phyloP scores from a whole-genome alignment of 2,888 invertebrate genomes.

The Sarcophaga carnaria region DNA sequence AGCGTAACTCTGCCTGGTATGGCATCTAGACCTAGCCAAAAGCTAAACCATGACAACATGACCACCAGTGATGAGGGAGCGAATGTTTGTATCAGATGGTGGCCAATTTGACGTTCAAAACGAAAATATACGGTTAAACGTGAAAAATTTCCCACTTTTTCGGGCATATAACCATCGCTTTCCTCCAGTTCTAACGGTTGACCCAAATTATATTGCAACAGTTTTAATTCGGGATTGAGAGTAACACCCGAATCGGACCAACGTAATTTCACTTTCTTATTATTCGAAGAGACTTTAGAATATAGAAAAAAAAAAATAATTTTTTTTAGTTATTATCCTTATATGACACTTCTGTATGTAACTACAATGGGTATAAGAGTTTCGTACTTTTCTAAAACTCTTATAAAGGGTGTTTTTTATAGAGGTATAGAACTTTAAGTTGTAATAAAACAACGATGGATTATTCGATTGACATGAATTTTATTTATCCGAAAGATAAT shows the following conservation, averaged over 20 bases:
- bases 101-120: slow-evolving; percentile 92
- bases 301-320: neutral
- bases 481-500: too few relatives aligned
- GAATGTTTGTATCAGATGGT: slow-evolving; percentile 92
- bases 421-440: too few relatives aligned
- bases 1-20: slow-evolving; percentile 92
- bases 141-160: slow-evolving; percentile 92
- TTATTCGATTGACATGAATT: too few relatives aligned
- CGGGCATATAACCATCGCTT: slow-evolving; percentile 88
- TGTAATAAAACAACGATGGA: too few relatives aligned
- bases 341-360: too few relatives aligned
- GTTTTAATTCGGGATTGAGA: slow-evolving; percentile 89
- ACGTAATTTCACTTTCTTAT: slow-evolving; percentile 88
- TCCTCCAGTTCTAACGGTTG: slow-evolving; percentile 88
- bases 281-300: slow-evolving; percentile 88
- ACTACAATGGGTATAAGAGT: too few relatives aligned
- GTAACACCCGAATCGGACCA: slow-evolving; percentile 90
- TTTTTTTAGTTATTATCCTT: too few relatives aligned
- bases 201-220: slow-evolving; percentile 90
- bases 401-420: too few relatives aligned
- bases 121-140: slow-evolving; percentile 89
- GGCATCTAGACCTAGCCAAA: slow-evolving; percentile 92
- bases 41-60: slow-evolving; percentile 93
- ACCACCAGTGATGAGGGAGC: slow-evolving; percentile 92
- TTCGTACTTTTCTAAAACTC: too few relatives aligned